Percentiles rank a stretch among this genome's conserved stretches.
Evolutionary conservation across 2,888 invertebrate species (phyloP).

Genomic region (Amphipoea lucens): DNA sequence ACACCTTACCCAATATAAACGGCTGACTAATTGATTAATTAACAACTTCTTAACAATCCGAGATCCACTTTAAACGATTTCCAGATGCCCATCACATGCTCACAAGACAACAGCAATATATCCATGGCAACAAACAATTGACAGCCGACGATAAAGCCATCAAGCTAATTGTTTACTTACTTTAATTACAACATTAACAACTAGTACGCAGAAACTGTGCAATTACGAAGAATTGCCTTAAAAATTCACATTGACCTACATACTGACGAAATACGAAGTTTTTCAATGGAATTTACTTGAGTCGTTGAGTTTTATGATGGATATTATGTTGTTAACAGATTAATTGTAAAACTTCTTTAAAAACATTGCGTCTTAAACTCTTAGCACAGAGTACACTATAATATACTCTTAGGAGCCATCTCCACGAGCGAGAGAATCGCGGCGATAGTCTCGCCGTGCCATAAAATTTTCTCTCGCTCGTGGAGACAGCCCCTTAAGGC

Average conservation of each 20-base stretch:
- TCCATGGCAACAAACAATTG: conserved; percentile 30
- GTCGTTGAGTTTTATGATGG: conserved; percentile 48
- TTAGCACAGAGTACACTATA: too few species aligned
- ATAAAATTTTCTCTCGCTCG: too few species aligned
- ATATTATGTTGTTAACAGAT: conserved; percentile 39
- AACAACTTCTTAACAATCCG: not conserved
- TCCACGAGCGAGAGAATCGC: too few species aligned
- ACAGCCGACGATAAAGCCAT: conserved; percentile 52
- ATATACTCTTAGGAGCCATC: too few species aligned
- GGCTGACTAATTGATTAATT: not conserved
- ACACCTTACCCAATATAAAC: not conserved
- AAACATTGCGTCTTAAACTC: not conserved
- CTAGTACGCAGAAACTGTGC: conserved; percentile 19
- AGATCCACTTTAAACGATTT: not conserved
- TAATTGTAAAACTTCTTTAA: conserved; percentile 35
- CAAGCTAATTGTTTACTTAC: conserved; percentile 30
- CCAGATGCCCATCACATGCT: not conserved
- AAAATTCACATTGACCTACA: conserved; percentile 36
- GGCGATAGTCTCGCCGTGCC: too few species aligned
- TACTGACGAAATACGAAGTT: conserved; percentile 8
- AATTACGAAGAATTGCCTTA: conserved; percentile 46
- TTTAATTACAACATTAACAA: conserved; percentile 50
- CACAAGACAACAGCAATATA: conserved; percentile 4
- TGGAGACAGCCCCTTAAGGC: too few species aligned
- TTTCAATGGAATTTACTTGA: conserved; percentile 37